A percentile compares a stretch with the other conserved stretches of the same genome.
Evolutionary conservation across 2,888 invertebrate genomes (phyloP).

Genomic region (Athalia circularis): DNA sequence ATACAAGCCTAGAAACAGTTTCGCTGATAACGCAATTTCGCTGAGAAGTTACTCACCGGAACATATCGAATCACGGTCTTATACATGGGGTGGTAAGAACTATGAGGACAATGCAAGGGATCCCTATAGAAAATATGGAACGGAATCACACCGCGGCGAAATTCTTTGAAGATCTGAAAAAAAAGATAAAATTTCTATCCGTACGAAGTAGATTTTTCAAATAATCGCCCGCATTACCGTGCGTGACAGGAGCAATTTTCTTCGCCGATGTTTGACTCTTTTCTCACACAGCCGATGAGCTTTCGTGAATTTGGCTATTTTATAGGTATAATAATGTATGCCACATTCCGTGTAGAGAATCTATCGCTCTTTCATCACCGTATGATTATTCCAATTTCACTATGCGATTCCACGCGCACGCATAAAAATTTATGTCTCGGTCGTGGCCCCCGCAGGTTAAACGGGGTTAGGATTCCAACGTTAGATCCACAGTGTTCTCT

Average conservation of each 20-base stretch:
- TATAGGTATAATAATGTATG: not conserved
- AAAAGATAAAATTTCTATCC: too few species aligned
- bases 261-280: too few species aligned
- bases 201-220: too few species aligned
- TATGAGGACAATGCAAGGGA: slow-evolving; percentile 25
- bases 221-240: too few species aligned
- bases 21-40: slow-evolving; percentile 59
- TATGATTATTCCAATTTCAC: not conserved
- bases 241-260: too few species aligned
- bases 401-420: slow-evolving; percentile 15
- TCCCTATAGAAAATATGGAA: not conserved
- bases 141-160: too few species aligned
- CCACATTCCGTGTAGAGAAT: not conserved
- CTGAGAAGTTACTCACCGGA: slow-evolving; percentile 54
- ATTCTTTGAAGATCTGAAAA: too few species aligned
- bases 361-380: not conserved
- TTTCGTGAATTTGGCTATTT: too few species aligned
- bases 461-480: not conserved
- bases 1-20: slow-evolving; percentile 53
- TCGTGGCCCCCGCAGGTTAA: not conserved
- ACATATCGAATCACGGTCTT: slow-evolving; percentile 46
- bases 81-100: slow-evolving; percentile 25
- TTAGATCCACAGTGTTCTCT: not conserved
- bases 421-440: slow-evolving; percentile 4
- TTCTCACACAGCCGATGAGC: too few species aligned